Evolutionary conservation across 2,113 vertebrate species (phyloP).

Genomic region (Tringa solitaria): DNA sequence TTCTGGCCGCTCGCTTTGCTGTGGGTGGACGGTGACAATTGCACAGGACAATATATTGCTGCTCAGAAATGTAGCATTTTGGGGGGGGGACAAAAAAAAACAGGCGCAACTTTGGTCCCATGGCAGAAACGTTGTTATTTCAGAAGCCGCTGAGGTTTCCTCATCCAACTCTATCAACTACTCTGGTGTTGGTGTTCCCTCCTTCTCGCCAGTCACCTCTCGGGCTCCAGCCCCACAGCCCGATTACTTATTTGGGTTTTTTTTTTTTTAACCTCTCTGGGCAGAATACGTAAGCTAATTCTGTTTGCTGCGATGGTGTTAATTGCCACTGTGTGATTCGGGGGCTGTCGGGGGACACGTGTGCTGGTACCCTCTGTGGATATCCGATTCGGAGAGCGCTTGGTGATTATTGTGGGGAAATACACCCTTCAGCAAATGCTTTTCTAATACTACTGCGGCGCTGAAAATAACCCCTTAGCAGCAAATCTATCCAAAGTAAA

Average conservation of each 20-base stretch:
- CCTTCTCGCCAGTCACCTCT: neutral
- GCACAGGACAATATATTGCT: neutral
- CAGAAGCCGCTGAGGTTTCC: neutral
- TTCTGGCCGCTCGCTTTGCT: neutral
- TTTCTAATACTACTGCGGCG: neutral
- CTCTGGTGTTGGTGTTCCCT: neutral
- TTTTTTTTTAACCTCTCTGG: neutral
- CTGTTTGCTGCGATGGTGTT: neutral
- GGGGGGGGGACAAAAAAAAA: neutral
- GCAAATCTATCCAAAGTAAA: slow-evolving; percentile 23
- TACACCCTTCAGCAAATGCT: neutral
- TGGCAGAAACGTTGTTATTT: neutral
- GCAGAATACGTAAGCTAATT: neutral
- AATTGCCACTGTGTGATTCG: neutral
- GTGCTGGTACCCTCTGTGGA: neutral
- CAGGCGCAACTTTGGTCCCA: neutral
- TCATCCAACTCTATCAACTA: neutral
- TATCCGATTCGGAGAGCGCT: neutral
- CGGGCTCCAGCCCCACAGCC: neutral
- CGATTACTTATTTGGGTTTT: neutral
- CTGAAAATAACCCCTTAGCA: neutral
- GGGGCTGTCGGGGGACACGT: fast-evolving
- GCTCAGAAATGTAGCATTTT: neutral
- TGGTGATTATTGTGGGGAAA: neutral
- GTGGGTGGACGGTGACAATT: neutral